phyloP scores from a whole-genome alignment of 2,797 vertebrate genomes.

The Alcedo quadribrachys region DNA sequence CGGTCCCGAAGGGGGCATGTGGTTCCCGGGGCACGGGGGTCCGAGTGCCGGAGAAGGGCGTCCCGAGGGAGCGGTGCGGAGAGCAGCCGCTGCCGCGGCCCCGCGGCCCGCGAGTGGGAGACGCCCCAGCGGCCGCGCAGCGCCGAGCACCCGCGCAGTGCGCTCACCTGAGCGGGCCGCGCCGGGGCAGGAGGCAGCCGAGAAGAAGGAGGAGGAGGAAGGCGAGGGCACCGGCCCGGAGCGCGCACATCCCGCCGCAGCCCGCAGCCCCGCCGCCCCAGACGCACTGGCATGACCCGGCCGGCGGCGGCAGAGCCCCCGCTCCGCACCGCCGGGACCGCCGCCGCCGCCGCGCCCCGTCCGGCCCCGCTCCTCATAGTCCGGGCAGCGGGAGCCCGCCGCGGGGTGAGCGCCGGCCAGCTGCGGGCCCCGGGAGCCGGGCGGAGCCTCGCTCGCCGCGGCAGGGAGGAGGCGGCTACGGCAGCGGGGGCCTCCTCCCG shows the following conservation, averaged over 20 bases:
- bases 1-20: neutral
- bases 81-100: neutral
- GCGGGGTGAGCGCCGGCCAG: neutral
- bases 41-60: neutral
- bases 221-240: conserved; percentile 55
- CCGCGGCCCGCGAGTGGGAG: neutral
- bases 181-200: conserved; percentile 70
- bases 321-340: neutral
- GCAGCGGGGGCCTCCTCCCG: conserved; percentile 15
- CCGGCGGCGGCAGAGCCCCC: neutral
- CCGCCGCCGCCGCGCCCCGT: neutral
- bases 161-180: conserved; percentile 77
- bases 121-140: neutral
- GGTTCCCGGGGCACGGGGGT: neutral
- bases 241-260: conserved; percentile 63
- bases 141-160: conserved; percentile 18
- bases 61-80: neutral
- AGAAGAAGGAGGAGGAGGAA: conserved; percentile 67
- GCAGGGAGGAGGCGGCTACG: conserved; percentile 31
- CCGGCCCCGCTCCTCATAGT: conserved; percentile 14
- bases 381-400: neutral
- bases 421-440: conserved; percentile 50
- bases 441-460: conserved; percentile 61
- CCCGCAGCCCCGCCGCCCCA: conserved; percentile 45
- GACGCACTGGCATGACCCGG: conserved; percentile 50